Percentiles rank a stretch among this genome's conserved stretches.
These are phyloP conservation scores for Neosalanx taihuensis DNA, from an alignment of 2,797 vertebrate genomes.

Conservation along the genomic window DNA sequence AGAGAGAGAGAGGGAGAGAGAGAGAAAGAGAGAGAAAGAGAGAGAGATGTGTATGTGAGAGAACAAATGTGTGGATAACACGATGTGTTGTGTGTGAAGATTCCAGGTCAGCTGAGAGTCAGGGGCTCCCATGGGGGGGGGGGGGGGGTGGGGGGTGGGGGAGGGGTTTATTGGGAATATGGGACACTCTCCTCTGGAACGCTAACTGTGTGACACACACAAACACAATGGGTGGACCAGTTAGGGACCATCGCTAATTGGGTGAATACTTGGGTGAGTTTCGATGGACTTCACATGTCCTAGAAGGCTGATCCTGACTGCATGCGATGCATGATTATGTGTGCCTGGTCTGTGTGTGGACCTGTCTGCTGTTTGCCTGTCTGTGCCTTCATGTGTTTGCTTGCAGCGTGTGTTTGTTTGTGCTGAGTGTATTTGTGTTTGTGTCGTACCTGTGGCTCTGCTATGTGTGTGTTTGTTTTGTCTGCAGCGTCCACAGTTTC, in stretches of 20 bases:
- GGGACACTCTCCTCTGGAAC: slow-evolving; percentile 20
- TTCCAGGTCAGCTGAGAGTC: slow-evolving; percentile 2
- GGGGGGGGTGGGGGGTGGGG: slow-evolving; percentile 16
- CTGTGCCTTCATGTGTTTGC: slow-evolving; percentile 4
- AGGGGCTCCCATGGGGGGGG: slow-evolving; percentile 28
- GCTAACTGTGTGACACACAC: slow-evolving; percentile 1
- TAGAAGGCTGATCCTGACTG: not conserved
- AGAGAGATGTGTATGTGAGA: not conserved
- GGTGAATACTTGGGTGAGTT: slow-evolving; percentile 1
- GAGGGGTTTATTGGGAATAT: slow-evolving; percentile 21
- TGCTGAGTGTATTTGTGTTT: slow-evolving; percentile 18
- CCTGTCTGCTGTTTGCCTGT: slow-evolving; percentile 19
- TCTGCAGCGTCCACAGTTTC: slow-evolving; percentile 31
- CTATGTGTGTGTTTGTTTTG: slow-evolving; percentile 29
- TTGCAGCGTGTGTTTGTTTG: slow-evolving; percentile 1
- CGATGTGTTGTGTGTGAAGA: not conserved
- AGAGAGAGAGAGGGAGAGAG: slow-evolving; percentile 1
- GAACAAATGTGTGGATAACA: slow-evolving; percentile 41
- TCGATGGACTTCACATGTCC: not conserved
- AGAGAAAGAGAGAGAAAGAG: not conserved
- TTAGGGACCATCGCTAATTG: not conserved
- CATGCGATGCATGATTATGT: slow-evolving; percentile 15
- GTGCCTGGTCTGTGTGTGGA: slow-evolving; percentile 7
- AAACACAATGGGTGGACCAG: slow-evolving; percentile 4
- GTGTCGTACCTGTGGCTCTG: slow-evolving; percentile 25